phyloP scores from a whole-genome alignment of 2,113 vertebrate species.

The Nicator chloris region DNA sequence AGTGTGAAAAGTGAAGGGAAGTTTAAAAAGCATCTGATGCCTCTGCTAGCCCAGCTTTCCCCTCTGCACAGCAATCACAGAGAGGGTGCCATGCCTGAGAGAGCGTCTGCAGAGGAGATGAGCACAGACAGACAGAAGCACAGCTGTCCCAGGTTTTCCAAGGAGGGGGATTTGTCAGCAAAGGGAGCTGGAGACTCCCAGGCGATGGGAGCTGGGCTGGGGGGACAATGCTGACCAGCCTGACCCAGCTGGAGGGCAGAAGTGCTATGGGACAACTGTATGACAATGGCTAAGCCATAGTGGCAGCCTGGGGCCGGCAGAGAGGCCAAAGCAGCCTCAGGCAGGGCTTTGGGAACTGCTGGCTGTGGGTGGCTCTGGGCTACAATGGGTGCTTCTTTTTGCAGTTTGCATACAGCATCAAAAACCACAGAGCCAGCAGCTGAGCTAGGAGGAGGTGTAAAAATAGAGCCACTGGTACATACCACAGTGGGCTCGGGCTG shows the following conservation, averaged over 20 bases:
- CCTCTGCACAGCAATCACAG: not conserved
- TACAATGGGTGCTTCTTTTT: not conserved
- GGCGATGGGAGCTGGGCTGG: rapidly evolving
- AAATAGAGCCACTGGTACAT: not conserved
- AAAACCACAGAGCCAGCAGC: not conserved
- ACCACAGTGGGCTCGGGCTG: not conserved
- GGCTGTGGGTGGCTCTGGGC: not conserved
- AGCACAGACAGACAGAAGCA: not conserved
- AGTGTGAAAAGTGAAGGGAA: not conserved
- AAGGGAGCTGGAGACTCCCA: not conserved
- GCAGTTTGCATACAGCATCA: not conserved
- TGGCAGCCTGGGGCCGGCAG: not conserved
- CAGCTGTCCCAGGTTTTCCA: not conserved
- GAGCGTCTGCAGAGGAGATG: not conserved
- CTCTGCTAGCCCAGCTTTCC: not conserved
- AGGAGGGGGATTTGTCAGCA: not conserved
- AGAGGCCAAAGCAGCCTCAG: not conserved
- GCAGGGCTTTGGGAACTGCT: not conserved
- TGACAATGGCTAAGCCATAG: not conserved
- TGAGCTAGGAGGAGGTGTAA: not conserved
- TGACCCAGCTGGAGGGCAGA: not conserved
- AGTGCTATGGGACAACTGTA: rapidly evolving
- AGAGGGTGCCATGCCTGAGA: not conserved
- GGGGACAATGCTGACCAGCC: no score
- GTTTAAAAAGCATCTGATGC: not conserved